Evolutionary conservation across 2,797 vertebrate species (phyloP), one percentile per base, ranked within the genome.

Genomic region (Mus spretus): DNA sequence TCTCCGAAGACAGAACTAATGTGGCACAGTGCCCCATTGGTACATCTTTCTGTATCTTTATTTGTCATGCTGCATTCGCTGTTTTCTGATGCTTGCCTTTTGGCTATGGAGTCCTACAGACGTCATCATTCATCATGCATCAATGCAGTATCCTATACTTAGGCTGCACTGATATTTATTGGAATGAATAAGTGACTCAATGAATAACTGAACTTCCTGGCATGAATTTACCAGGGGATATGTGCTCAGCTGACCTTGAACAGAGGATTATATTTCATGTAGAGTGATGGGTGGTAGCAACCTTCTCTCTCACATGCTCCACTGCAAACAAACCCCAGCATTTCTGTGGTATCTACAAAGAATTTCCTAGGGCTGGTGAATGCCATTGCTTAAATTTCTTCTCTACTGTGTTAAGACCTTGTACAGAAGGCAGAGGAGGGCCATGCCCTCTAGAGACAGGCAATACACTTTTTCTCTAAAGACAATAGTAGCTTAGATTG

Each of bases 21-120:
- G 26, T 6, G 24, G 6, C 20, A 50, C 12, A 12, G 2, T 10
- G 2, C 1, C 10, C 14, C 31, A 37, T 1, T 28, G 44, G 44
- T 6, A 40, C 37, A 10, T 53, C 20, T 20, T 77, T 77, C 61
- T 47, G 74, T 34, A 40, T 72, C 31, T 19, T 50, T 5, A 44
- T 61, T 28, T 37, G 15, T 1, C 24, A 22, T 13, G 10, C 2
- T 61, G 12, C 11, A 0, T 37, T 55, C 31, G 44, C 57, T 7
- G 31, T 44, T 57, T 55, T n/a, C 61, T n/a, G 3, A 47, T 70
- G 40, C 5, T 61, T 44, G 72, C 44, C 80, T 75, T 93, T 80
- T 28, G 81, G 15, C 44, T 63, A 14, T 31, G 59, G 3, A 50
- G 81, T 84, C 63, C 47, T 61, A 26, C 4, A 14, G 78, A 81